phyloP scores from a whole-genome alignment of 2,113 vertebrate genomes.

The Psettodes erumei region DNA sequence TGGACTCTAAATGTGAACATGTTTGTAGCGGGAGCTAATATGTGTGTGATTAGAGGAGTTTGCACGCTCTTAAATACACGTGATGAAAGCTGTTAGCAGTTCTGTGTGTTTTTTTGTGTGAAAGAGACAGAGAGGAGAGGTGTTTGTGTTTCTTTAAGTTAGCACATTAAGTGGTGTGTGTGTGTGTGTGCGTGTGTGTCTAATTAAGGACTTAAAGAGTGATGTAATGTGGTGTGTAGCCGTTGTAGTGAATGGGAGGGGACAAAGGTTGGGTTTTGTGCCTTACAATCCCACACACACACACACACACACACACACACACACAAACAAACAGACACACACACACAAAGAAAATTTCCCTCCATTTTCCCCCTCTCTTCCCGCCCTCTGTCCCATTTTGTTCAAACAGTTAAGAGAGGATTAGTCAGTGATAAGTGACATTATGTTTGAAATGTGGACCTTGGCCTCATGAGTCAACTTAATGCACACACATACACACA shows the following conservation, averaged over 20 bases:
- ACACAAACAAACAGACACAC: neutral
- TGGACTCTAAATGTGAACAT: conserved; percentile 6
- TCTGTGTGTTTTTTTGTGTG: conserved; percentile 8
- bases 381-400: conserved; percentile 28
- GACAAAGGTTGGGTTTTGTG: conserved; percentile 39
- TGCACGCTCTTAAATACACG: conserved; percentile 31
- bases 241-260: conserved; percentile 33
- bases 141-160: conserved; percentile 18
- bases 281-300: conserved; percentile 11
- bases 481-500: conserved; percentile 17
- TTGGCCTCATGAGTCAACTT: conserved; percentile 57
- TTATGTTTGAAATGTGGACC: conserved; percentile 62
- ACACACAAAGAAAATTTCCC: conserved; percentile 26
- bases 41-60: conserved; percentile 27
- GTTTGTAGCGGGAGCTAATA: conserved; percentile 29
- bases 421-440: conserved; percentile 72
- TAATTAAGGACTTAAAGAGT: conserved; percentile 43
- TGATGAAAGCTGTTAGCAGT: conserved; percentile 18
- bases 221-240: conserved; percentile 43
- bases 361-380: conserved; percentile 27
- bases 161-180: neutral
- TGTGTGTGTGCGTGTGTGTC: conserved; percentile 44
- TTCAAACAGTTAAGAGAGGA: conserved; percentile 42
- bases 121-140: conserved; percentile 1
- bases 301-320: conserved; percentile 18